These are phyloP conservation scores for Nematolebias whitei DNA, from an alignment of 2,113 vertebrate genomes.

Conservation along the genomic window DNA sequence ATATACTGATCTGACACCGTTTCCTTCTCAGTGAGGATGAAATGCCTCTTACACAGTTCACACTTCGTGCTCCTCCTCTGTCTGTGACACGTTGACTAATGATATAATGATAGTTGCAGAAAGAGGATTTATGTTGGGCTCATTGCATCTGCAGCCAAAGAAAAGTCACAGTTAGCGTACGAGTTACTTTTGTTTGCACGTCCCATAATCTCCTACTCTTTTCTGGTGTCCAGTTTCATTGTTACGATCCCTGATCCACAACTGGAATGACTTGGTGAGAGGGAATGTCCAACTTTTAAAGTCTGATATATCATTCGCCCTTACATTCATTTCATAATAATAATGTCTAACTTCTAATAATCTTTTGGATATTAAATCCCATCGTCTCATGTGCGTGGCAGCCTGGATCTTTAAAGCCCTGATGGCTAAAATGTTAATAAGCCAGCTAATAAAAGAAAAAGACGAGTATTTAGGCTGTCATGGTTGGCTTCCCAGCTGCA, in stretches of 20 bases:
- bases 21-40: no score
- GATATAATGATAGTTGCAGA: no score
- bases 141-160: no score
- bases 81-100: no score
- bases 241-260: background rate
- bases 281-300: constrained; percentile 39
- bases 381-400: constrained; percentile 45
- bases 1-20: no score
- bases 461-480: constrained; percentile 69
- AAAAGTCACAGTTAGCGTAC: no score
- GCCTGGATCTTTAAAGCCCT: constrained; percentile 56
- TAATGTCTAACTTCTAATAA: constrained; percentile 60
- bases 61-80: no score
- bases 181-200: no score
- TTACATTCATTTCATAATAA: constrained; percentile 30
- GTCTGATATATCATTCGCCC: constrained; percentile 40
- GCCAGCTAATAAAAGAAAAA: constrained; percentile 70
- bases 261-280: constrained; percentile 14
- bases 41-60: no score
- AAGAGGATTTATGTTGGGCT: no score
- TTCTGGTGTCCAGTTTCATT: no score
- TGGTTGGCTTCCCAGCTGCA: constrained; percentile 70
- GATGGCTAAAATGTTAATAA: constrained; percentile 76
- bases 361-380: constrained; percentile 67
- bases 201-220: no score